A percentile compares a stretch with the other conserved stretches of the same genome.
Evolutionary conservation across 1,140 invertebrate species (phyloP).

Genomic region (Batillaria attramentaria): DNA sequence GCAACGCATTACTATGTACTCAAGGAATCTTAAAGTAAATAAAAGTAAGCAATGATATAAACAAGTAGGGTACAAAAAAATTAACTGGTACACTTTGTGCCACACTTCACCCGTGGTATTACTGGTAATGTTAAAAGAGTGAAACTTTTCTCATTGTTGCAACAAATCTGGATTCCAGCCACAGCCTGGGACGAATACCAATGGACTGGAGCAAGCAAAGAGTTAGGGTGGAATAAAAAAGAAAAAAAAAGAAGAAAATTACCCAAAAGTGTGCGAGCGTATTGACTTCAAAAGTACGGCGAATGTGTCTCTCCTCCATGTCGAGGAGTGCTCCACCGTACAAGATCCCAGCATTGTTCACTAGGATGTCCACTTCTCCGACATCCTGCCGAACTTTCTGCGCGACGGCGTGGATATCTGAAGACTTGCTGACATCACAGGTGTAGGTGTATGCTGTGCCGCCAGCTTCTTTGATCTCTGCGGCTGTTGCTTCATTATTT

Average conservation of each 20-base stretch:
- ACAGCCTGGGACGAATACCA: no score
- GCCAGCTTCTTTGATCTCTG: conserved; percentile 52
- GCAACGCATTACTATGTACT: no score
- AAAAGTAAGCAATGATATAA: no score
- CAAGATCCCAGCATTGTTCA: conserved; percentile 95
- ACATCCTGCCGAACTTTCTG: conserved; percentile 79
- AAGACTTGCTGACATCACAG: conserved; percentile 64
- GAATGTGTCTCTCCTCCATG: conserved; percentile 81
- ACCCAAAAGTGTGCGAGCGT: conserved; percentile 80
- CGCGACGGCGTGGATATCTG: conserved; percentile 51
- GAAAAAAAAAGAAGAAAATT: no score
- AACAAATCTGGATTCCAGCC: no score
- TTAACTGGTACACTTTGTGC: no score
- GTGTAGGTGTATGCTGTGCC: conserved; percentile 52
- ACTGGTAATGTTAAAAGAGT: no score
- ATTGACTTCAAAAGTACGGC: conserved; percentile 79
- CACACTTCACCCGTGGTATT: no score
- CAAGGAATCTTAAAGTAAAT: no score
- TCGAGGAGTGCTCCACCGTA: conserved; percentile 86
- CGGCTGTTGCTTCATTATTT: conserved; percentile 75
- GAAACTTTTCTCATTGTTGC: no score
- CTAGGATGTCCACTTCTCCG: conserved; percentile 87
- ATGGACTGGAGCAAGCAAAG: conserved; percentile 1
- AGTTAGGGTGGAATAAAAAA: no score
- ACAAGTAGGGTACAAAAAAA: no score